Conservation (phyloP, 2,113 vertebrate genomes). For the Saccopteryx leptura region DNA sequence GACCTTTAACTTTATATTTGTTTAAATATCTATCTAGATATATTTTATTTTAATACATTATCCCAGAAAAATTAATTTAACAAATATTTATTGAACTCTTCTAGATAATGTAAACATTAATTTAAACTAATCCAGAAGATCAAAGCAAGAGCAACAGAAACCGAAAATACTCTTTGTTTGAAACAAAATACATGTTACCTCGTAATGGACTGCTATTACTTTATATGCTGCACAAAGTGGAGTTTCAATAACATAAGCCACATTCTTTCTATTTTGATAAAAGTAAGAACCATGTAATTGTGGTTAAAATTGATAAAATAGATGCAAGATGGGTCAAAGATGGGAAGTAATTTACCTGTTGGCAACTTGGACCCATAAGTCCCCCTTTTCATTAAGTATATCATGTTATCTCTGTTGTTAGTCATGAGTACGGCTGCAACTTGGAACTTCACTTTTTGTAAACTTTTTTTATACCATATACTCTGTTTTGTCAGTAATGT, state of each 20-base stretch:
- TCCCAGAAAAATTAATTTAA: slow-evolving; percentile 9
- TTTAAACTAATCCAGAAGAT: neutral
- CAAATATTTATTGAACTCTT: neutral
- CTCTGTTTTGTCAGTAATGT: neutral
- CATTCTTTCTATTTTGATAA: neutral
- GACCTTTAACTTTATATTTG: neutral
- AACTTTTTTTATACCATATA: neutral
- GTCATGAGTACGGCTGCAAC: neutral
- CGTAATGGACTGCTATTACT: neutral
- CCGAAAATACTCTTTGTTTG: neutral
- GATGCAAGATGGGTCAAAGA: neutral
- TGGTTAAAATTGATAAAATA: neutral
- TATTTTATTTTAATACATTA: neutral
- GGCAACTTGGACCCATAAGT: neutral
- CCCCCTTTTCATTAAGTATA: neutral
- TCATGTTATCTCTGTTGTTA: neutral
- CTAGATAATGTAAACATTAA: neutral
- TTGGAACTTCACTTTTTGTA: neutral
- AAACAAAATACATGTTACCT: neutral
- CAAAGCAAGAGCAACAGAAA: neutral
- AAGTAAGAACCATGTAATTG: neutral
- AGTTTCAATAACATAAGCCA: neutral
- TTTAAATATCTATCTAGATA: neutral
- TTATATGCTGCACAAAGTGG: neutral
- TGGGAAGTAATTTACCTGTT: neutral